phyloP scores from a whole-genome alignment of 2,113 vertebrate species.

The Seriola rivoliana region DNA sequence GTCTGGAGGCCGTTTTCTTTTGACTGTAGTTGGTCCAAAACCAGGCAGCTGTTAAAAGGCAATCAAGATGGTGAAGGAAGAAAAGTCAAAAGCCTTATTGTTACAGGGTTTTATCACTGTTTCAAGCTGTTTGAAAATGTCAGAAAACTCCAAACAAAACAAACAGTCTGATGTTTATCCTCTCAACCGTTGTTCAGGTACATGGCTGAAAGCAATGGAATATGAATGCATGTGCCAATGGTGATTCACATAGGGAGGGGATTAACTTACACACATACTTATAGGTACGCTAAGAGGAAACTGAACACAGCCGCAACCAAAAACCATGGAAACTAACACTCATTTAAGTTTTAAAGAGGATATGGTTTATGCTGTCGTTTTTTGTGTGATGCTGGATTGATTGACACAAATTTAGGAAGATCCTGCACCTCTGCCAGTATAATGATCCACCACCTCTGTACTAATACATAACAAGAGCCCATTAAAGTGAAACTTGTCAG shows the following conservation, averaged over 20 bases:
- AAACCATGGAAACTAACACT: constrained; percentile 57
- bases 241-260: constrained; percentile 64
- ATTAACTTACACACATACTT: constrained; percentile 64
- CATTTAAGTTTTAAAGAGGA: constrained; percentile 12
- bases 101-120: constrained; percentile 75
- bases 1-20: constrained; percentile 77
- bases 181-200: constrained; percentile 76
- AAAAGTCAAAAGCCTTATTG: constrained; percentile 82
- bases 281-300: constrained; percentile 49
- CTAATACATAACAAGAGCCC: constrained; percentile 37
- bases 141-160: constrained; percentile 79
- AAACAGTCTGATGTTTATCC: constrained; percentile 80
- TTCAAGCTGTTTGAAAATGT: constrained; percentile 72
- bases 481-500: constrained; percentile 42
- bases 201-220: constrained; percentile 75
- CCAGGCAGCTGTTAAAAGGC: constrained; percentile 79
- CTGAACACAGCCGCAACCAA: constrained; percentile 22
- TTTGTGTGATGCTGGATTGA: not conserved
- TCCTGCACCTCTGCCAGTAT: not conserved
- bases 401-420: constrained; percentile 19
- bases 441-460: constrained; percentile 45
- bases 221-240: constrained; percentile 68
- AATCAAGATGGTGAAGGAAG: constrained; percentile 70
- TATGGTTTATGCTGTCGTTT: constrained; percentile 9
- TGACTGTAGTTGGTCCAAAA: constrained; percentile 77